Percentiles rank a stretch among this genome's conserved stretches.
Conservation (phyloP, 2,113 vertebrate genomes). For the Probosciger aterrimus region DNA sequence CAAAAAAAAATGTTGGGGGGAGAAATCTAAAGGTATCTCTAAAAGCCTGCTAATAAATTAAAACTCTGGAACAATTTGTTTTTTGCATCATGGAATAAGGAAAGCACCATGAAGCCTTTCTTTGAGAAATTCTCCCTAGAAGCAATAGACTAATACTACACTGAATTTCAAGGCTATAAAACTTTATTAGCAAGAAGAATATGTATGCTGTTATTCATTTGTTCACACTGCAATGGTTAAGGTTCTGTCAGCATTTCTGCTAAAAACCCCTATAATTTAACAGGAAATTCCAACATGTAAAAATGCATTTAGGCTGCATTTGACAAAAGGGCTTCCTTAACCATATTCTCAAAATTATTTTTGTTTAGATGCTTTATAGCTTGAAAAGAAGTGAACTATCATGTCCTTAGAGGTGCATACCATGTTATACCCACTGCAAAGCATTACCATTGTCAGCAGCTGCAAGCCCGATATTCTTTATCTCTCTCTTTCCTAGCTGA, state of each 20-base stretch:
- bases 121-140: slow-evolving; percentile 42
- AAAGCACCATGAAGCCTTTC: slow-evolving; percentile 32
- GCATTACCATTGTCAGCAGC: background rate
- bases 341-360: background rate
- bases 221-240: slow-evolving; percentile 49
- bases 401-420: background rate
- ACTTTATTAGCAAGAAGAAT: slow-evolving; percentile 50
- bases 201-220: slow-evolving; percentile 47
- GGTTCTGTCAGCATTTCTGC: slow-evolving; percentile 29
- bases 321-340: background rate
- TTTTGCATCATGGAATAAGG: slow-evolving; percentile 11
- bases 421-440: background rate
- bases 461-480: background rate
- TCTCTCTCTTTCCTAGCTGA: background rate
- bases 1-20: background rate
- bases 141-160: slow-evolving; percentile 13
- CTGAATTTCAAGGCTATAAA: slow-evolving; percentile 53
- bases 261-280: slow-evolving; percentile 24
- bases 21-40: background rate
- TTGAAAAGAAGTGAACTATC: background rate
- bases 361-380: background rate
- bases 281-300: slow-evolving; percentile 25
- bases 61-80: slow-evolving; percentile 3
- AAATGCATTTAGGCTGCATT: background rate
- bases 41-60: slow-evolving; percentile 26